Conservation (phyloP, 1,140 invertebrate species). For the Drosophila lini region DNA sequence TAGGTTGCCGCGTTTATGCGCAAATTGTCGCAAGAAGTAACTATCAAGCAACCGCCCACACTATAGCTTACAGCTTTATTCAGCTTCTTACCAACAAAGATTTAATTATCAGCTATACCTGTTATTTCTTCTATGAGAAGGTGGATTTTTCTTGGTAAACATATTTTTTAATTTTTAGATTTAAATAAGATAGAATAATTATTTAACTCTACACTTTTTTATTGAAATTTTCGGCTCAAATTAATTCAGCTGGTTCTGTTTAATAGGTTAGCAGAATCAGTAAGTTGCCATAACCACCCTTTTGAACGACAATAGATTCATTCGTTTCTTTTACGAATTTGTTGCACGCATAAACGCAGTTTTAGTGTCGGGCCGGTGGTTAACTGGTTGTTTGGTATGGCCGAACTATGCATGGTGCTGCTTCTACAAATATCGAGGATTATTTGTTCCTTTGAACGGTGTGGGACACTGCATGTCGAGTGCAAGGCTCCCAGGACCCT, state of each 20-base stretch:
- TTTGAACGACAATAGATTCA: no score
- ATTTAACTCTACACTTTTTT: no score
- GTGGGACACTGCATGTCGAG: slow-evolving; percentile 2
- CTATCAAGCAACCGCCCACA: not conserved
- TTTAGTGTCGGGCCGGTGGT: slow-evolving; percentile 21
- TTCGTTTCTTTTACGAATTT: not conserved
- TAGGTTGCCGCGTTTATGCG: slow-evolving; percentile 47
- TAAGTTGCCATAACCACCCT: not conserved
- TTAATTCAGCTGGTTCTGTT: no score
- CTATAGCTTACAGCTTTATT: not conserved
- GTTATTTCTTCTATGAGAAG: no score
- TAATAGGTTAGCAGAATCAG: not conserved
- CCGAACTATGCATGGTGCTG: slow-evolving; percentile 1
- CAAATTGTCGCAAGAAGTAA: not conserved
- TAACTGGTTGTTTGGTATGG: slow-evolving; percentile 10
- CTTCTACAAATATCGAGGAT: not conserved
- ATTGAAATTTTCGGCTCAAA: no score
- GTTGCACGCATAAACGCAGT: slow-evolving; percentile 21
- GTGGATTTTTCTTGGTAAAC: not conserved
- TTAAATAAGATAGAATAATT: no score
- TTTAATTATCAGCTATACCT: not conserved
- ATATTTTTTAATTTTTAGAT: no score
- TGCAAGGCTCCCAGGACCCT: slow-evolving; percentile 1
- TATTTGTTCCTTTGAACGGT: slow-evolving; percentile 4
- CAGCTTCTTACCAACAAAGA: not conserved